A percentile compares a stretch with the other conserved stretches of the same genome.
Evolutionary conservation across 2,888 invertebrate species (phyloP).

Genomic region (Pomacea canaliculata): DNA sequence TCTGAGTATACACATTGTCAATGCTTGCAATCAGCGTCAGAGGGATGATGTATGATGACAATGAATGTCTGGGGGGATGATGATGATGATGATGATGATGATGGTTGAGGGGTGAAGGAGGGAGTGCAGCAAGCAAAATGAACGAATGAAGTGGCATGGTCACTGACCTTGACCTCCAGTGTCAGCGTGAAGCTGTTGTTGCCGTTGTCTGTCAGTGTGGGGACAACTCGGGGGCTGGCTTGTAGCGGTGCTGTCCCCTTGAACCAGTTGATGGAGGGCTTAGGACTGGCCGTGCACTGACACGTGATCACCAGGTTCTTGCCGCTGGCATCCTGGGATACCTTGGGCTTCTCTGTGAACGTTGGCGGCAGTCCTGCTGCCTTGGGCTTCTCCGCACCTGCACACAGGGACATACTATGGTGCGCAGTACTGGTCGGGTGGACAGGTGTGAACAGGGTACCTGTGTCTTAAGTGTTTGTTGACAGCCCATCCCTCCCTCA

Average conservation of each 20-base stretch:
- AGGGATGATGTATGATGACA: too few relatives aligned
- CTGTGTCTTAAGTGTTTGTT: too few relatives aligned
- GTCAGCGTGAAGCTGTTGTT: slow-evolving; percentile 86
- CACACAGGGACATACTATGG: neutral
- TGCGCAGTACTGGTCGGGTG: neutral
- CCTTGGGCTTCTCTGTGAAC: slow-evolving; percentile 97
- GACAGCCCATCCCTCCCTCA: too few relatives aligned
- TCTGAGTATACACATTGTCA: neutral
- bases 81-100: too few relatives aligned
- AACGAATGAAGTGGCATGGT: neutral
- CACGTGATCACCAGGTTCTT: slow-evolving; percentile 98
- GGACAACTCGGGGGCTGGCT: slow-evolving; percentile 86
- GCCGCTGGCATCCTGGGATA: slow-evolving; percentile 97
- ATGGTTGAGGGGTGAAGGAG: too few relatives aligned
- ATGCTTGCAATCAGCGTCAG: neutral
- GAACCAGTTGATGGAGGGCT: slow-evolving; percentile 95
- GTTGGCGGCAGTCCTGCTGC: slow-evolving; percentile 79
- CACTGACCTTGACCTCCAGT: slow-evolving; percentile 75
- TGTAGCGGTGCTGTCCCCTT: slow-evolving; percentile 86
- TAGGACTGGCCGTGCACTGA: slow-evolving; percentile 89
- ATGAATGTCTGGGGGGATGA: too few relatives aligned
- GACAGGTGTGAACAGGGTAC: too few relatives aligned
- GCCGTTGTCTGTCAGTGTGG: slow-evolving; percentile 83
- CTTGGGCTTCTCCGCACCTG: slow-evolving; percentile 37
- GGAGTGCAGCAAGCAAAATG: too few relatives aligned